Evolutionary conservation across 2,113 vertebrate species (phyloP), one percentile per base, ranked within the genome.

Genomic region (Corvus hawaiiensis): DNA sequence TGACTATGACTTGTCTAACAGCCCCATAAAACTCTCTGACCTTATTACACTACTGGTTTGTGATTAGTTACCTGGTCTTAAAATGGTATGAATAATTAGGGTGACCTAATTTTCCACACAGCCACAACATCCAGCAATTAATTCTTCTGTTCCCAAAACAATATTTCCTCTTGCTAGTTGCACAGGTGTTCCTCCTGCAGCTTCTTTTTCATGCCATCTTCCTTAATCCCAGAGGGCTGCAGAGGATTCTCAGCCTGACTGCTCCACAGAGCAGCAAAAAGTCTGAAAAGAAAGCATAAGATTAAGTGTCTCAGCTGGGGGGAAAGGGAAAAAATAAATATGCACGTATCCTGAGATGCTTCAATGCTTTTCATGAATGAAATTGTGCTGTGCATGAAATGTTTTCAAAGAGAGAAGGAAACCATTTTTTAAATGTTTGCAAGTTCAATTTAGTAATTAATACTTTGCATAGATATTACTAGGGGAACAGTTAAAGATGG

Each of bases 31-130:
- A 51, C 23, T 77, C n/a, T 56, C 43, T 63, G 75, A 58, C 86
- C 43, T 90, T 58, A 68, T 64, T 72, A 18, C 12, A 8, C 14
- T 46, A 33, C 46, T 71, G 23, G 16, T 67, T 80, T 81, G 30
- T 71, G n/a, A 92, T 58, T 73, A 83, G 54, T 55, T 93, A 62
- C 23, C 67, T 46, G 33, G 28, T 88, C 90, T 88, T 81, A 71
- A 93, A 90, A 94, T 71, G 93, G 61, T 30, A 30, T 72, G 48
- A 81, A 94, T 88, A 90, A 86, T 71, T 35, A 86, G 32, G 14
- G 51, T 90, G 63, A 87, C 89, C 89, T 95, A 59, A 83, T 94
- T 96, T 89, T 74, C 22, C 64, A 66, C 72, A 88, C 55, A 66
- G 19, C 37, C 24, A 41, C 63, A 92, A 61, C 12, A 85, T 30